Base-by-base conservation (phyloP, 2,113 vertebrate species). In the Morphnarchus princeps region DNA sequence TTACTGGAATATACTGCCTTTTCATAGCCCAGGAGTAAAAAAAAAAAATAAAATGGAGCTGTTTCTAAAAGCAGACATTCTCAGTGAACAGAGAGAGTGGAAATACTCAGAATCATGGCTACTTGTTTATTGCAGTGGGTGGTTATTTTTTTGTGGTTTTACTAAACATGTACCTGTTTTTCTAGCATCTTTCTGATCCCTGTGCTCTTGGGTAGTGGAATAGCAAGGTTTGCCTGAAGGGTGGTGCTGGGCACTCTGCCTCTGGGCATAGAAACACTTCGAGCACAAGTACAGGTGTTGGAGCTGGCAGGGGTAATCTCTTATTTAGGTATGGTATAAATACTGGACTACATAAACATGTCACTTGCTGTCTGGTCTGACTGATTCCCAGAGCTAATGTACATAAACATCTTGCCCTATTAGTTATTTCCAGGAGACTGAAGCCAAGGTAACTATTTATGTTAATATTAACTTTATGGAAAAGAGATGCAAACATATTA, bases 371-470 rank as follows among this genome's bases (percentile, higher is more conserved):
- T 61, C 89, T 95, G 87, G 4, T 62, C 69, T 87, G 66, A 65
- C 93, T 58, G 73, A 74, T 93, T 82, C 66, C 82, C 87, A 90
- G 81, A 72, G 73, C 43, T 61, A 16, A 28, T 18, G 73, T 40
- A 77, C 7, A 2, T 69, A 83, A 97, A 82, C 78, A 82, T 73
- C 66, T 61, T 96, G 65, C 65, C 43, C 66, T 40, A 0, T 32
- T 71, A 65, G 65, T 47, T 47, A 11, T 42, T 85, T 59, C 34
- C 36, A 90, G 59, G 26, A 93, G 38, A 57, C 18, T 55, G 78
- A 91, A 82, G 87, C 73, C 89, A 96, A 93, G 36, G 38, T 93
- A 95, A 93, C 43, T 93, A 70, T 92, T 95, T 66, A 87, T 38
- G 52, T 61, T 87, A 55, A 67, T 52, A 62, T 38, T 84, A 71